A percentile compares a stretch with the other conserved stretches of the same genome.
Evolutionary conservation across 2,113 vertebrate genomes (phyloP).

Genomic region (Erinaceus europaeus): DNA sequence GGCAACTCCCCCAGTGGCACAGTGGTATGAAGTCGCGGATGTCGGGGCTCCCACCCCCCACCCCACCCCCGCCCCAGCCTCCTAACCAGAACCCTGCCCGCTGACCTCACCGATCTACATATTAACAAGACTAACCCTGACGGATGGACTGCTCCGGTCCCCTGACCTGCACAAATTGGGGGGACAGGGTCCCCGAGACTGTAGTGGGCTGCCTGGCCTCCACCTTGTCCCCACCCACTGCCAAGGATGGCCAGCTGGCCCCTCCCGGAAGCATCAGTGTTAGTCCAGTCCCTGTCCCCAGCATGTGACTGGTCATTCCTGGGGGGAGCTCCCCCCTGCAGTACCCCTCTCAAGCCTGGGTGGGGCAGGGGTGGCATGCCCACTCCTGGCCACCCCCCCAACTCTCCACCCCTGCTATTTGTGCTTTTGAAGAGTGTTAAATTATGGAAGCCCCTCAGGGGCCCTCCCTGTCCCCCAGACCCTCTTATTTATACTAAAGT

Average conservation of each 20-base stretch:
- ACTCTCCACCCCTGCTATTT: conserved; percentile 26
- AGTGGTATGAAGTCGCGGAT: conserved; percentile 85
- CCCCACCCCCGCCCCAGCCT: background rate
- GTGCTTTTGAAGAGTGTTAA: conserved; percentile 74
- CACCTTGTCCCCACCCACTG: conserved; percentile 44
- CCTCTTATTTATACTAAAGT: conserved; percentile 82
- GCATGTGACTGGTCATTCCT: conserved; percentile 49
- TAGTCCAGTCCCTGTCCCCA: conserved; percentile 2
- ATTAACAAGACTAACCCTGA: conserved; percentile 72
- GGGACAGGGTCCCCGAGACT: background rate
- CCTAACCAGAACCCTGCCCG: conserved; percentile 24
- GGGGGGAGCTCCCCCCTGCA: background rate
- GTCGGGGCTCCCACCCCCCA: background rate
- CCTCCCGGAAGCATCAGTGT: conserved; percentile 54
- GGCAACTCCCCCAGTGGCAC: conserved; percentile 92
- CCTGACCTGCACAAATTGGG: conserved; percentile 42
- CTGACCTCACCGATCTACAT: conserved; percentile 39
- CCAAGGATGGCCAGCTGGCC: conserved; percentile 50
- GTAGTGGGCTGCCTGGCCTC: background rate
- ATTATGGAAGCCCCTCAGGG: conserved; percentile 68
- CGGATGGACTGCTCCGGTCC: background rate
- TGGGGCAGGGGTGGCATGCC: background rate
- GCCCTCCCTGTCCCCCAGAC: conserved; percentile 20
- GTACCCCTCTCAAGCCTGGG: background rate
- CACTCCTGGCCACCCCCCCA: background rate